These are phyloP conservation scores for Hemicrepidius hirtus DNA, from an alignment of 2,888 invertebrate species.

Conservation along the genomic window DNA sequence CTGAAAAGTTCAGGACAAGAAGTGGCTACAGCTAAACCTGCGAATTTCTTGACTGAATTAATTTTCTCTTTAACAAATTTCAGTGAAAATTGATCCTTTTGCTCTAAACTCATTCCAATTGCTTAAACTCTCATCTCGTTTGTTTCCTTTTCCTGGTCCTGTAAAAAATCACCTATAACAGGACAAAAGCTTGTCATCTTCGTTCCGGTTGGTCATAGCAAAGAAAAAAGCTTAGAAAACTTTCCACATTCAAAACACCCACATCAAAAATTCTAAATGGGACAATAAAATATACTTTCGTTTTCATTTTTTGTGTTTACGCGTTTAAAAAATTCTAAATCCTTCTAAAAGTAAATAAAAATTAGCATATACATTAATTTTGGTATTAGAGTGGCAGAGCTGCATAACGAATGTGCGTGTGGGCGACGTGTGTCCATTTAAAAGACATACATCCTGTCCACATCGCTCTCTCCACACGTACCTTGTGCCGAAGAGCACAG, in stretches of 20 bases:
- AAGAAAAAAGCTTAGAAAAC: constrained; percentile 27
- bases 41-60: too few relatives aligned
- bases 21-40: too few relatives aligned
- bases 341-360: constrained; percentile 37
- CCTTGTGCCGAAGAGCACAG: constrained; percentile 56
- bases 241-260: constrained; percentile 33
- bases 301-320: constrained; percentile 3
- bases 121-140: background rate
- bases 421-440: constrained; percentile 43
- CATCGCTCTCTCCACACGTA: constrained; percentile 25
- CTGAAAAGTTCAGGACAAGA: background rate
- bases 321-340: constrained; percentile 7
- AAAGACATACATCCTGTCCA: constrained; percentile 37
- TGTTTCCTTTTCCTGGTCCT: background rate
- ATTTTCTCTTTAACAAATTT: too few relatives aligned
- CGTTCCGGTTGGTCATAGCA: background rate
- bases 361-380: constrained; percentile 58
- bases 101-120: too few relatives aligned
- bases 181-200: background rate
- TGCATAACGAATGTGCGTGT: constrained; percentile 43
- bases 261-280: background rate
- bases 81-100: too few relatives aligned
- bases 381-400: constrained; percentile 42
- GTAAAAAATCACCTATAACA: background rate
- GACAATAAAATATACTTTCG: background rate